Percentiles rank a stretch among this genome's conserved stretches.
These are phyloP conservation scores for Calosoma granatense DNA, from an alignment of 1,140 invertebrate species.

Conservation along the genomic window DNA sequence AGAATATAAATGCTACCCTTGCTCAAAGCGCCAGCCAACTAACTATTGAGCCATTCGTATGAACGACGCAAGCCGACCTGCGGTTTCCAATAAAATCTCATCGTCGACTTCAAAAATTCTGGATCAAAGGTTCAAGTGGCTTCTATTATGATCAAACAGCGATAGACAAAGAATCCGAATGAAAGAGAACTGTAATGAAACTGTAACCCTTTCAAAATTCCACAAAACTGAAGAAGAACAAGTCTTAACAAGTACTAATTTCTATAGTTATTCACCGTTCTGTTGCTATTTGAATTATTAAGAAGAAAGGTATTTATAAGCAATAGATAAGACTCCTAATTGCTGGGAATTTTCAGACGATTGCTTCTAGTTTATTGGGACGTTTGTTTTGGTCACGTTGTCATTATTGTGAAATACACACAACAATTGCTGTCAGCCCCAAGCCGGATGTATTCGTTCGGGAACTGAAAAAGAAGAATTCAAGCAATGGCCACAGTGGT, in stretches of 20 bases:
- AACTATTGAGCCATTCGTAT: slow-evolving; percentile 5
- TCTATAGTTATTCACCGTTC: too few relatives aligned
- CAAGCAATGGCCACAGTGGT: neutral
- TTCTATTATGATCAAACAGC: neutral
- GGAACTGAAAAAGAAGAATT: neutral
- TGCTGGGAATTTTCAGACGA: too few relatives aligned
- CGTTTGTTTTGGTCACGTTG: neutral
- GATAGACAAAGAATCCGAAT: too few relatives aligned
- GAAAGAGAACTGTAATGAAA: too few relatives aligned
- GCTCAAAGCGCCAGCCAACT: neutral
- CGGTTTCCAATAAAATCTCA: slow-evolving; percentile 9
- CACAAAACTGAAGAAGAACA: too few relatives aligned
- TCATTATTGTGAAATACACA: neutral
- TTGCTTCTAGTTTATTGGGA: neutral
- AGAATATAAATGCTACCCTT: slow-evolving; percentile 2
- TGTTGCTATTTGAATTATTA: too few relatives aligned
- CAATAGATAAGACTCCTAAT: too few relatives aligned
- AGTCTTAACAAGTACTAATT: too few relatives aligned
- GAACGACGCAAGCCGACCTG: neutral
- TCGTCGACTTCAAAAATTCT: slow-evolving; percentile 1
- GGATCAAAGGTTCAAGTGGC: slow-evolving; percentile 4
- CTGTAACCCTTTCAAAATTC: too few relatives aligned
- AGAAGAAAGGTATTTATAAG: too few relatives aligned
- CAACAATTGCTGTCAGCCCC: neutral
- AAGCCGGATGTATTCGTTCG: neutral